phyloP scores from a whole-genome alignment of 2,797 vertebrate species.

The Tinamus major region DNA sequence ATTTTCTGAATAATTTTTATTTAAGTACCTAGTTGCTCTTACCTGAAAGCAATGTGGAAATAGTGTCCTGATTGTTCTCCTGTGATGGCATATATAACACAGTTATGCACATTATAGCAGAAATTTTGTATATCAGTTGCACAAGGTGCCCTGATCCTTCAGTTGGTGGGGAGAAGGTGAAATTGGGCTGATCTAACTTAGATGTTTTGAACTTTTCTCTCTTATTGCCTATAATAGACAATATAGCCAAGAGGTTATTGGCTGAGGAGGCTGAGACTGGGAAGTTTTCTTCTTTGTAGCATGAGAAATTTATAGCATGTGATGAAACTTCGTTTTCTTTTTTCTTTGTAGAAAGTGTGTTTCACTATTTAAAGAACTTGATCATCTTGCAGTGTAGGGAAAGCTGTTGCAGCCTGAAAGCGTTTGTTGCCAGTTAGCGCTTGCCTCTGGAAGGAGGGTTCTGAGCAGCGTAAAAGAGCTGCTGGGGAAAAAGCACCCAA shows the following conservation, averaged over 20 bases:
- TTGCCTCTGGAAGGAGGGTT: not conserved
- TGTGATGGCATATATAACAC: not conserved
- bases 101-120: rapidly evolving
- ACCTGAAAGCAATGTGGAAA: not conserved
- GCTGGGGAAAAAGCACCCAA: not conserved
- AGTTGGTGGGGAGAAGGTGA: rapidly evolving
- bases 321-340: not conserved
- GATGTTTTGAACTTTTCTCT: not conserved
- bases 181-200: not conserved
- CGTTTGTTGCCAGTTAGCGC: not conserved
- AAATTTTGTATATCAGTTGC: not conserved
- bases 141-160: not conserved
- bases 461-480: not conserved
- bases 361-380: not conserved
- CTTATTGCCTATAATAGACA: not conserved
- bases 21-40: not conserved
- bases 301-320: not conserved
- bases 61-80: not conserved
- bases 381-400: not conserved
- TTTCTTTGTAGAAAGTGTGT: not conserved
- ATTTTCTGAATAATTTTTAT: not conserved
- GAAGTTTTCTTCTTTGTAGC: not conserved
- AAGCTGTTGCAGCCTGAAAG: not conserved
- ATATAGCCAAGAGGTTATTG: too few species aligned
- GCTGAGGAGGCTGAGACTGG: not conserved